Conservation (phyloP, 2,888 invertebrate genomes). For the Acleris laterana region DNA sequence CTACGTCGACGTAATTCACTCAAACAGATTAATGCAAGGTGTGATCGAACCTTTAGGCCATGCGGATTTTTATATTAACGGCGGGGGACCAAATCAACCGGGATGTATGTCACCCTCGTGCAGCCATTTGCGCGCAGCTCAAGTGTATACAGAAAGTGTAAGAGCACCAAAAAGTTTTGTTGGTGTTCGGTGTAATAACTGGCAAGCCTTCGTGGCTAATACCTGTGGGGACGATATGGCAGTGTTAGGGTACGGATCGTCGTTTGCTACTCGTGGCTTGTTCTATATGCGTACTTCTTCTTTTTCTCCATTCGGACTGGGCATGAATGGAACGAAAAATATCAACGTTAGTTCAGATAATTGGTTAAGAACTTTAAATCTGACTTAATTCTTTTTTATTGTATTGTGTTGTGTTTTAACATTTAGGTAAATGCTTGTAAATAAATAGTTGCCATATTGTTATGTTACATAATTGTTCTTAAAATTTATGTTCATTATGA, state of each 20-base stretch:
- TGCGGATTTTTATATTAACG: conserved; percentile 90
- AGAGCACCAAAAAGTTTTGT: conserved; percentile 70
- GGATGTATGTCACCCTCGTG: conserved; percentile 85
- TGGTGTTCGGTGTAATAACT: conserved; percentile 67
- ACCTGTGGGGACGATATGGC: conserved; percentile 66
- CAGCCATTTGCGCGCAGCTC: conserved; percentile 76
- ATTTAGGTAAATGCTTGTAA: conserved; percentile 19
- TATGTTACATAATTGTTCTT: background rate
- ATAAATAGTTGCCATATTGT: conserved; percentile 47
- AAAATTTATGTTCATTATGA: too few species aligned
- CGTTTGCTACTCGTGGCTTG: conserved; percentile 66
- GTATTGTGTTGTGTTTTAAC: conserved; percentile 13
- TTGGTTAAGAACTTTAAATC: conserved; percentile 58
- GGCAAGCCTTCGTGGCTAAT: conserved; percentile 69
- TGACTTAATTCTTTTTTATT: conserved; percentile 42
- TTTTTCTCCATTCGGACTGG: conserved; percentile 69
- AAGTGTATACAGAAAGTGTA: conserved; percentile 74
- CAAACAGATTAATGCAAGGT: conserved; percentile 77
- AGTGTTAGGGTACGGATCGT: conserved; percentile 77
- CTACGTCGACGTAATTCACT: conserved; percentile 77
- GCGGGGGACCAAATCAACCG: conserved; percentile 88
- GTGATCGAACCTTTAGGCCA: conserved; percentile 86
- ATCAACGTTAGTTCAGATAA: conserved; percentile 47
- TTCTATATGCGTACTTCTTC: conserved; percentile 73
- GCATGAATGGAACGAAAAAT: conserved; percentile 69